Conservation (phyloP, 1,140 invertebrate genomes). For the Callitettix versicolor region DNA sequence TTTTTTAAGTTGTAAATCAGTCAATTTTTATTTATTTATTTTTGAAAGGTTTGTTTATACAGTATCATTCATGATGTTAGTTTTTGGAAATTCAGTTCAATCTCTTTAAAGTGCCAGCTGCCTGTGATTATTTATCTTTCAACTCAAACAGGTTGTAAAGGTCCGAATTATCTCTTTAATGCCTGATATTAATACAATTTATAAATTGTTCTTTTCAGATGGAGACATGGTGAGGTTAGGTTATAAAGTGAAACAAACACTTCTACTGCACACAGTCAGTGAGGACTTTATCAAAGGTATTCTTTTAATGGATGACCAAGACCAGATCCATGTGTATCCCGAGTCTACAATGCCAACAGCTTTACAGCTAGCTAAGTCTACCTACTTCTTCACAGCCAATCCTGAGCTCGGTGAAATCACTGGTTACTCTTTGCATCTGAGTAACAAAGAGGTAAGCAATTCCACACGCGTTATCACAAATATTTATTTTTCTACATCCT, state of each 20-base stretch:
- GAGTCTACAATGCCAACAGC: slow-evolving; percentile 39
- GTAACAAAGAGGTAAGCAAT: not conserved
- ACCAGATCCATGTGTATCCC: slow-evolving; percentile 59
- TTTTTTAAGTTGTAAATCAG: too few species aligned
- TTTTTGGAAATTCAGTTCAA: too few species aligned
- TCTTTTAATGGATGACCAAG: slow-evolving; percentile 60
- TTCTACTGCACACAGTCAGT: slow-evolving; percentile 56
- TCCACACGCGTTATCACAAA: slow-evolving; percentile 23
- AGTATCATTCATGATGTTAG: too few species aligned
- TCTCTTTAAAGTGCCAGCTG: too few species aligned
- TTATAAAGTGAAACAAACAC: slow-evolving; percentile 62
- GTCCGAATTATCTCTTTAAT: too few species aligned
- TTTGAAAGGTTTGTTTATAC: too few species aligned
- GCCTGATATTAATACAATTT: too few species aligned
- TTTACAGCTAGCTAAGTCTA: slow-evolving; percentile 39
- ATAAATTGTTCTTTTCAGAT: too few species aligned
- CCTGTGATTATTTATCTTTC: too few species aligned
- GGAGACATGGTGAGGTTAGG: slow-evolving; percentile 46
- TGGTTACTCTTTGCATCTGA: slow-evolving; percentile 49
- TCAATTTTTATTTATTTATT: too few species aligned
- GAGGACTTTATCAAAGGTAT: slow-evolving; percentile 65
- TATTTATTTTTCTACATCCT: too few species aligned
- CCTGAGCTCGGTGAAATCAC: slow-evolving; percentile 47
- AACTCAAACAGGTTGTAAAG: too few species aligned
- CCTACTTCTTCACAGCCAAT: slow-evolving; percentile 63